A percentile compares a stretch with the other conserved stretches of the same genome.
Evolutionary conservation across 2,113 vertebrate genomes (phyloP).

Genomic region (Prinia subflava): DNA sequence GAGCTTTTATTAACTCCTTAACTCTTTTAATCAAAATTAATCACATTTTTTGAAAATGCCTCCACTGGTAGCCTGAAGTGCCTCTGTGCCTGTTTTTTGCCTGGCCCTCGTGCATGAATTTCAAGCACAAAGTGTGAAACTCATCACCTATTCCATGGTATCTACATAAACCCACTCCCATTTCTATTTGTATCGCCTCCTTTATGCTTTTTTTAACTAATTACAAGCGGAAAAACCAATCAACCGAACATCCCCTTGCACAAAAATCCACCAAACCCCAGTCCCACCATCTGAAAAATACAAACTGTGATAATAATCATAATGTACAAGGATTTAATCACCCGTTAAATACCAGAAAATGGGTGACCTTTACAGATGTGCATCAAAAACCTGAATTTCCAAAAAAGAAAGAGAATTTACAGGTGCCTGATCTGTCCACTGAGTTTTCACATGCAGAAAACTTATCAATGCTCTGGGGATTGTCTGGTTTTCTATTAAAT

Average conservation of each 20-base stretch:
- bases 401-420: background rate
- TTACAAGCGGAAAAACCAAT: background rate
- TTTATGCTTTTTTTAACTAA: background rate
- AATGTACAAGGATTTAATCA: too few species aligned
- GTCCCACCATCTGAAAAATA: background rate
- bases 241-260: background rate
- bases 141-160: background rate
- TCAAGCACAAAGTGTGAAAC: background rate
- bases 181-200: background rate
- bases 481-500: background rate
- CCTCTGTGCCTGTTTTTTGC: background rate
- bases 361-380: background rate
- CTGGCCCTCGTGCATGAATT: fast-evolving
- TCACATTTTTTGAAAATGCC: background rate
- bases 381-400: background rate
- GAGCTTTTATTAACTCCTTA: background rate
- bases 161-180: background rate
- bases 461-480: background rate
- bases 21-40: background rate
- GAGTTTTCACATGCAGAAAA: background rate
- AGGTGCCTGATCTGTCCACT: background rate
- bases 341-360: background rate
- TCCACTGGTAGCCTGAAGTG: background rate
- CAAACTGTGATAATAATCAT: background rate
- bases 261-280: background rate